These are phyloP conservation scores for Holothuria glaberrima DNA, from an alignment of 35 echinoderm and acorn worm species.

Conservation along the genomic window DNA sequence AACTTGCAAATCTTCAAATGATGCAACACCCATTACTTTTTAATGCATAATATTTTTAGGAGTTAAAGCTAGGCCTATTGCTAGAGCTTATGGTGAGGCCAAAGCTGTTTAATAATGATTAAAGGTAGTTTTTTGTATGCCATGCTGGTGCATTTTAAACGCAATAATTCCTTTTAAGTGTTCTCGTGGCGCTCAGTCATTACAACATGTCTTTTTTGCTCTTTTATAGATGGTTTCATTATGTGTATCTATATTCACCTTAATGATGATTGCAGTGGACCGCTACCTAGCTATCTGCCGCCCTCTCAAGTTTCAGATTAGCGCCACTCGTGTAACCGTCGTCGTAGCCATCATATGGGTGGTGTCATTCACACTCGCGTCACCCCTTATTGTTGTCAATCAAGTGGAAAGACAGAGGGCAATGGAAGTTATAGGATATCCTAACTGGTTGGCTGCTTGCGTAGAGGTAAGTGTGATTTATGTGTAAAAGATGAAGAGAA, in stretches of 20 bases:
- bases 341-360: constrained; percentile 85
- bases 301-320: constrained; percentile 91
- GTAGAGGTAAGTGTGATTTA: background rate
- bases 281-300: constrained; percentile 92
- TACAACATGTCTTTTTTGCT: background rate
- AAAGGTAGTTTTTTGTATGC: too few relatives aligned
- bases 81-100: too few relatives aligned
- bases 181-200: too few relatives aligned
- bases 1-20: too few relatives aligned
- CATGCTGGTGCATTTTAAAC: too few relatives aligned
- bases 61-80: too few relatives aligned
- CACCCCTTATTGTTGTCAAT: constrained; percentile 64
- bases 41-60: too few relatives aligned
- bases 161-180: too few relatives aligned
- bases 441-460: constrained; percentile 19
- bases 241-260: constrained; percentile 83
- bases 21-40: too few relatives aligned
- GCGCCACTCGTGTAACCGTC: constrained; percentile 53
- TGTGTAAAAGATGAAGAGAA: too few relatives aligned
- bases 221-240: constrained; percentile 78
- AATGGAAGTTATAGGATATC: background rate
- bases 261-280: constrained; percentile 96
- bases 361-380: constrained; percentile 65
- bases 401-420: background rate
- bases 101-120: too few relatives aligned